Evolutionary conservation across 2,113 vertebrate species (phyloP), one percentile per base, ranked within the genome.

Genomic region (Rhabdornis inornatus): DNA sequence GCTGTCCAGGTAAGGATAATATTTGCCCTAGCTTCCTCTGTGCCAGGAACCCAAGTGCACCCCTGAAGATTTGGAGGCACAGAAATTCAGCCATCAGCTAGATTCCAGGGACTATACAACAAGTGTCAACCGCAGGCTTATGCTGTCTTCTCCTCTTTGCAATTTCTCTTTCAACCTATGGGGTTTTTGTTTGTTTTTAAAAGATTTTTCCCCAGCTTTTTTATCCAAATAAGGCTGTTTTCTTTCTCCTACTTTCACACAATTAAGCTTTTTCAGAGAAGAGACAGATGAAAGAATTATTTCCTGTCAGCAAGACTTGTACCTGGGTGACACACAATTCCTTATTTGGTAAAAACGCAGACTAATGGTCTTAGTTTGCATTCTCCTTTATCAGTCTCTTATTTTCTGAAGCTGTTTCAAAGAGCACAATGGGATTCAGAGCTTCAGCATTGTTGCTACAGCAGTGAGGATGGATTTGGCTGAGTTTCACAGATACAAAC

Each of bases 261-360:
- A 55, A 83, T 66, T 91, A 45, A 37, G 31, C 71, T 86, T 88
- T 84, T 94, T 81, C 76, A 77, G 72, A 52, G 55, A 96, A 77
- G 57, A 94, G 65, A 89, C n/a, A 96, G 84, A 95, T 91, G 59
- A 95, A 97, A 96, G 86, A 53, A 84, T 50, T 94, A 77, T 50
- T 95, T 87, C 76, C 45, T 88, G 84, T 69, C 78, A 97, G 78
- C 59, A 82, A 84, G 68, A 52, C 82, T 87, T 68, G 47, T 59
- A 89, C 71, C 52, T 89, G 45, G 64, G 33, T 96, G 94, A 93
- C 94, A 90, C 3, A 3, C 23, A 52, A 35, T 76, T 84, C 79
- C 79, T 87, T 83, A 91, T 85, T 90, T 81, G 83, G 76, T 83
- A 86, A 95, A 88, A 90, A 76, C 60, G 50, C 53, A 74, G 59